phyloP scores from a whole-genome alignment of 2,888 invertebrate species.

The Blastobasis lacticolella region DNA sequence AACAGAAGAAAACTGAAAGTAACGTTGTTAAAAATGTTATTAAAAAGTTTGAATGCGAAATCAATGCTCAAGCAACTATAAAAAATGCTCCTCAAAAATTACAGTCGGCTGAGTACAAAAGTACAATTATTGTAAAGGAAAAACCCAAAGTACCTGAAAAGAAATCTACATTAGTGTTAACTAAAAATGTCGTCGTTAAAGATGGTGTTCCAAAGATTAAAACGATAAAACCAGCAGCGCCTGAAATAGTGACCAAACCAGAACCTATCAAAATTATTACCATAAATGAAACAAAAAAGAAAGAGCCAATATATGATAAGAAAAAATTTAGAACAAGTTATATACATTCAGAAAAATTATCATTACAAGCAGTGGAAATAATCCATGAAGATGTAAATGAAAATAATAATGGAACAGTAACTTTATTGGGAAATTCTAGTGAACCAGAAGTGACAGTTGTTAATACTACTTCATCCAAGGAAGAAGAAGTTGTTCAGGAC shows the following conservation, averaged over 20 bases:
- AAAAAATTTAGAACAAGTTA: constrained; percentile 65
- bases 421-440: constrained; percentile 8
- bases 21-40: constrained; percentile 60
- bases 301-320: constrained; percentile 55
- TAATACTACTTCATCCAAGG: not conserved
- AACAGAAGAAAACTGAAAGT: constrained; percentile 30
- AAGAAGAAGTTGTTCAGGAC: constrained; percentile 36
- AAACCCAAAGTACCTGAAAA: constrained; percentile 78
- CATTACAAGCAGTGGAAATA: constrained; percentile 60
- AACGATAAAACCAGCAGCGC: constrained; percentile 45
- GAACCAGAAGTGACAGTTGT: constrained; percentile 7
- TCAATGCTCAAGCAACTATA: constrained; percentile 44
- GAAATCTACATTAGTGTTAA: constrained; percentile 67
- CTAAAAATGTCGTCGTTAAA: constrained; percentile 67
- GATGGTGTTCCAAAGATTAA: constrained; percentile 70
- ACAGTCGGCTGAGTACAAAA: constrained; percentile 46
- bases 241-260: constrained; percentile 28
- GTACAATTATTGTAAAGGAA: constrained; percentile 45
- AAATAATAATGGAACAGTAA: constrained; percentile 8
- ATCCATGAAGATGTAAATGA: constrained; percentile 61
- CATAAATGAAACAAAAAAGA: constrained; percentile 33
- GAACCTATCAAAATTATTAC: constrained; percentile 18
- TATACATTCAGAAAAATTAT: constrained; percentile 59
- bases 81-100: constrained; percentile 24
- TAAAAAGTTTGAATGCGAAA: constrained; percentile 67